A percentile compares a stretch with the other conserved stretches of the same genome.
Conservation (phyloP, 2,113 vertebrate genomes). For the Bungarus multicinctus region DNA sequence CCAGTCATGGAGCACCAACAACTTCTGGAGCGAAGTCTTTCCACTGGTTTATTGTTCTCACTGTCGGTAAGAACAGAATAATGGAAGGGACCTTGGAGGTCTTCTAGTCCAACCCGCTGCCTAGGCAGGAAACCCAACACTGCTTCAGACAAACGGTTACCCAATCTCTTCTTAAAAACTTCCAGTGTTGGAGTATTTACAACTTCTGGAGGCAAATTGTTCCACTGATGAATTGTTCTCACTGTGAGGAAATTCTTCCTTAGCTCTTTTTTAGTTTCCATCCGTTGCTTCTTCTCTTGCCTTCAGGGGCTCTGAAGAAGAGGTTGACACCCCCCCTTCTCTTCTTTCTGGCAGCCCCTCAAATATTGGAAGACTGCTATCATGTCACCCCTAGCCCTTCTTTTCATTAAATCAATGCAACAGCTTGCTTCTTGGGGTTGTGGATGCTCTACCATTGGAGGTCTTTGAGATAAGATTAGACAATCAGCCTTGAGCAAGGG, state of each 20-base stretch:
- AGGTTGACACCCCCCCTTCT: accelerated
- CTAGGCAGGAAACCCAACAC: too few species aligned
- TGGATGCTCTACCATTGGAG: not conserved
- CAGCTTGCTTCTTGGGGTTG: too few species aligned
- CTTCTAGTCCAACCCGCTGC: not conserved
- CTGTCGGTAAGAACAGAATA: too few species aligned
- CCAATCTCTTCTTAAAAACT: not conserved
- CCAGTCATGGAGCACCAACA: too few species aligned
- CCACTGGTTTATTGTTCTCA: too few species aligned
- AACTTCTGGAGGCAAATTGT: not conserved
- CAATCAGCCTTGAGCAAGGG: not conserved
- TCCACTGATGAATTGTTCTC: not conserved
- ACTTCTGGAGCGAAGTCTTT: too few species aligned
- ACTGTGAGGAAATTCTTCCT: not conserved
- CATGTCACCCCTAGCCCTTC: not conserved
- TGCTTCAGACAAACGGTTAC: not conserved
- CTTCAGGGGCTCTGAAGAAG: not conserved
- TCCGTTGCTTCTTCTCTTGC: not conserved
- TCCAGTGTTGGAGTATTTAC: not conserved
- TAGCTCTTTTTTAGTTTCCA: not conserved
- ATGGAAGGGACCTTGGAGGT: not conserved
- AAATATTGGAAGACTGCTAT: not conserved
- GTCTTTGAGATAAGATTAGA: not conserved
- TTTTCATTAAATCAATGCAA: not conserved
- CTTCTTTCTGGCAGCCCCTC: not conserved